Base-by-base conservation (phyloP, 2,797 vertebrate species). In the Hydrophis major region DNA sequence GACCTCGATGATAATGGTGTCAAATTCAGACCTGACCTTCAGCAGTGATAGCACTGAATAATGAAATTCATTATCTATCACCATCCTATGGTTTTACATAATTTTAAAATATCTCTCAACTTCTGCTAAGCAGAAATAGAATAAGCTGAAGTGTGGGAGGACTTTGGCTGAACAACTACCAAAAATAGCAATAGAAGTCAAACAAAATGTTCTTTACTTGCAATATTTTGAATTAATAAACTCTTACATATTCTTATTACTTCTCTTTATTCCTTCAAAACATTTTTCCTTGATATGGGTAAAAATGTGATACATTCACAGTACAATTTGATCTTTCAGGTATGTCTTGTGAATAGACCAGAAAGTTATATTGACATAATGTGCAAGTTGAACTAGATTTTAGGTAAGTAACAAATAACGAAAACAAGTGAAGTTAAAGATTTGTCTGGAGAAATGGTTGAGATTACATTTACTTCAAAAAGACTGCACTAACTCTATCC, bases 21-120 rank as follows among this genome's bases (percentile, higher is more conserved):
- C 94, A 95, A 95, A 95, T 94, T 95, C 90, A 57, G 69, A 90
- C 93, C 94, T 55, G 94, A 50, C 59, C 92, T 96, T 94, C 78
- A 89, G 92, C 94, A 97, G 94, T 95, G 50, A 92, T 88, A 89
- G 92, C 61, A 56, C 25, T 93, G 53, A 94, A 28, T 59, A 94
- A 22, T 83, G 90, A 74, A 95, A 95, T 95, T 96, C 91, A 95
- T 90, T 94, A 55, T 88, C 94, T 94, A 96, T 92, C 28, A 78
- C 50, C 42, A 8, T 4, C 0, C 88, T 90, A 87, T 16, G 42
- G 91, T 92, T 28, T 74, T 59, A 93, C 95, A 91, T n/a, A 88
- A 69, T n/a, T 92, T 37, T 91, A 89, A 94, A 89, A 94, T 37
- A 86, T n/a, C 57, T 92, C 92, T 90, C 57, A 27, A 57, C 66